These are phyloP conservation scores for Hyperoplus immaculatus DNA, from an alignment of 2,797 vertebrate species.

Conservation along the genomic window DNA sequence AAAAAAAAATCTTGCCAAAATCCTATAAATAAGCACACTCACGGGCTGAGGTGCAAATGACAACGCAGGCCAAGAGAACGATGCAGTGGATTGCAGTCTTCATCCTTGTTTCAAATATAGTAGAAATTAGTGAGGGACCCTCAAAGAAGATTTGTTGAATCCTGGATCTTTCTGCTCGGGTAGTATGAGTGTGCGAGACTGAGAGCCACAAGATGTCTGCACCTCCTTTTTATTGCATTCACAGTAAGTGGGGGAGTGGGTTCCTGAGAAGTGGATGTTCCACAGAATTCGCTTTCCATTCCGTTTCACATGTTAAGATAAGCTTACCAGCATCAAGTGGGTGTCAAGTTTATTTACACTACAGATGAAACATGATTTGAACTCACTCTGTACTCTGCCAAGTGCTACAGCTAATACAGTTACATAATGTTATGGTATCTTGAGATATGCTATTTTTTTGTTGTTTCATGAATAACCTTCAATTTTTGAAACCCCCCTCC, in stretches of 20 bases:
- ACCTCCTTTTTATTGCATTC: constrained; percentile 9
- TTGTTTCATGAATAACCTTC: too few relatives aligned
- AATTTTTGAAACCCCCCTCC: background rate
- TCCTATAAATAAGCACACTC: background rate
- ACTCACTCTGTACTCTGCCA: too few relatives aligned
- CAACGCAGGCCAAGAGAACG: constrained; percentile 36
- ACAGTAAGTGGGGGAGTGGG: fast-evolving
- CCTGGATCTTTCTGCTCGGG: background rate
- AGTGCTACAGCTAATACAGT: too few relatives aligned
- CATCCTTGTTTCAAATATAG: constrained; percentile 27
- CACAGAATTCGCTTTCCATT: too few relatives aligned
- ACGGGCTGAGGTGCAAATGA: constrained; percentile 5
- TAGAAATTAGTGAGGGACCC: background rate
- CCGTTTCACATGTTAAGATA: too few relatives aligned
- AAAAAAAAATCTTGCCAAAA: fast-evolving
- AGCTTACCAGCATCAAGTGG: fast-evolving
- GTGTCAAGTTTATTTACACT: too few relatives aligned
- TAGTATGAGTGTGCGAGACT: background rate
- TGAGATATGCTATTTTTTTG: too few relatives aligned
- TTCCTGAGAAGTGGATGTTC: constrained; percentile 22
- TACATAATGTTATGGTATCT: too few relatives aligned
- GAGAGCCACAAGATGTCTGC: background rate
- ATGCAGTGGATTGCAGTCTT: constrained; percentile 29
- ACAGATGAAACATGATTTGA: too few relatives aligned
- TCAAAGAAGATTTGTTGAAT: background rate